Percentiles rank a stretch among this genome's conserved stretches.
Evolutionary conservation across 2,113 vertebrate genomes (phyloP).

Genomic region (Butastur rufipennis): DNA sequence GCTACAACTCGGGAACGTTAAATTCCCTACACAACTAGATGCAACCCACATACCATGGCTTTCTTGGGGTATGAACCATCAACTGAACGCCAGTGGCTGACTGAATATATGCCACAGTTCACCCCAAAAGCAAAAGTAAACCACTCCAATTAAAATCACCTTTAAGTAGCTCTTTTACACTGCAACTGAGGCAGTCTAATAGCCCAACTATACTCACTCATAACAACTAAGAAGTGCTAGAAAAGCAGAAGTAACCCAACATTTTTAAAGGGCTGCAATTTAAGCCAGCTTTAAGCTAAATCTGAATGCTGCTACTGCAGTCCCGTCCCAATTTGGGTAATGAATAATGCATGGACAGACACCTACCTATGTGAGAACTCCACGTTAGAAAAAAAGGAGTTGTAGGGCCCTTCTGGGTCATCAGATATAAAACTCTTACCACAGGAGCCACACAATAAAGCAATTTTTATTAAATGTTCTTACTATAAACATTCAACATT

Average conservation of each 20-base stretch:
- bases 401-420: not conserved
- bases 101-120: not conserved
- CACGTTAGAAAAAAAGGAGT: not conserved
- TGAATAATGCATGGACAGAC: not conserved
- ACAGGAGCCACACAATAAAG: not conserved
- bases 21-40: not conserved
- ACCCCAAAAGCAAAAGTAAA: not conserved
- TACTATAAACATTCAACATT: not conserved
- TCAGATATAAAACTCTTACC: not conserved
- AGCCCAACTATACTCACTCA: rapidly evolving
- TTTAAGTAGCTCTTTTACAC: not conserved
- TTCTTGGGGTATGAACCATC: not conserved
- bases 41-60: not conserved
- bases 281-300: not conserved
- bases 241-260: not conserved
- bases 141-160: not conserved
- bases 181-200: not conserved
- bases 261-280: not conserved
- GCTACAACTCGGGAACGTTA: not conserved
- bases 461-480: not conserved
- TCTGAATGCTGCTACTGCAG: not conserved
- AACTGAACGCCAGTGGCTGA: not conserved
- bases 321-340: not conserved
- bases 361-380: not conserved
- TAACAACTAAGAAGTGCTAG: not conserved